Base-by-base conservation (phyloP, 1,140 invertebrate genomes). In the Rhopalosiphum maidis region DNA sequence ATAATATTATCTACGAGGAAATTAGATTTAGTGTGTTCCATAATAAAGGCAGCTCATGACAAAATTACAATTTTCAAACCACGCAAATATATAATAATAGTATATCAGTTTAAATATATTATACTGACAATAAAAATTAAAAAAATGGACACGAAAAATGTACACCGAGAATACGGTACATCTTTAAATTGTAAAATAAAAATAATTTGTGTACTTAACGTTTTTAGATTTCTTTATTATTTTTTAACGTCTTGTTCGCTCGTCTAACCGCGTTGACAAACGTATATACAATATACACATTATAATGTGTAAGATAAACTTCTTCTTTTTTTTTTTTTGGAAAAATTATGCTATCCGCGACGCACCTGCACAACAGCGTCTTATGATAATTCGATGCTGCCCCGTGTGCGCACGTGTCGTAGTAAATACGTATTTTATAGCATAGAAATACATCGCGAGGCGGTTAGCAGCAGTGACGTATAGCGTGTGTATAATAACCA, bases 401-500 rank as follows among this genome's bases (percentile, higher is more conserved):
- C 7, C 55, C 3, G 7, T 55, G 30, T 55, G 11, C 25, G 60
- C 9, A 3, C 8, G 55, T 3, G 11, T n/a, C 30, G 11, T 68
- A n/a, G 60, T 4, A n/a, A 68, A 68, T 30, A 30, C 60, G 60
- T 30, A 68, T n/a, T 68, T 68, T 68, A 68, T 68, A 68, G 3
- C 60, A 30, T 30, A 77, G 30, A 77, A 77, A n/a, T 30, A 77
- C 18, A 77, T 35, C 30, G 60, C 5, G 4, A 5, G 30, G 11
- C 30, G 25, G 30, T 18, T 60, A 60, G 23, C 55, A 60, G 23
- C 55, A 18, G n/a, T 77, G 60, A 77, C n/a, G n/a, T 18, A 37
- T 83, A n/a, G 46, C 86, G 46, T n/a, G 43, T 87, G 86, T 35
- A 77, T 77, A 77, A 77, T 77, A 77, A 88, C 46, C 46, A 22